Conservation (phyloP, 37 sponge, comb jelly and placozoan genomes). For the Tethya wilhelma region DNA sequence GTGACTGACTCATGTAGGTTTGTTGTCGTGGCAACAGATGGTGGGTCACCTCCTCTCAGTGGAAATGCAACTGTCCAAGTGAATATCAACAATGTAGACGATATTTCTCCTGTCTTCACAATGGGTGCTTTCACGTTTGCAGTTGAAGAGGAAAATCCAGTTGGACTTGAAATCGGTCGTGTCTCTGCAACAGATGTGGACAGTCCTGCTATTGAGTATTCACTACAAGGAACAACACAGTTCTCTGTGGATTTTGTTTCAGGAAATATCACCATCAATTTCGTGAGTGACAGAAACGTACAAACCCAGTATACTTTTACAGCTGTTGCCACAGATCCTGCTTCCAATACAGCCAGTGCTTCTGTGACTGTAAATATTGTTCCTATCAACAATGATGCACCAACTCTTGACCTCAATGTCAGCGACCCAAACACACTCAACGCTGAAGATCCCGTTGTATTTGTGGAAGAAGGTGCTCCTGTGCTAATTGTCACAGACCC, state of each 20-base stretch:
- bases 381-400: slow-evolving; percentile 69
- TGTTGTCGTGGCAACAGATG: slow-evolving; percentile 47
- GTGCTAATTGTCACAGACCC: slow-evolving; percentile 48
- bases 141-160: slow-evolving; percentile 57
- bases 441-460: slow-evolving; percentile 24
- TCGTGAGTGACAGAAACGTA: slow-evolving; percentile 24
- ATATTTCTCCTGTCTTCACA: slow-evolving; percentile 64
- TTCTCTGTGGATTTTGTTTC: slow-evolving; percentile 34
- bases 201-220: slow-evolving; percentile 18
- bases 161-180: slow-evolving; percentile 25
- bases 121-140: neutral
- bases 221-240: neutral
- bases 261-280: slow-evolving; percentile 53
- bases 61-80: slow-evolving; percentile 38
- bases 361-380: slow-evolving; percentile 36
- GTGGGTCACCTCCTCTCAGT: slow-evolving; percentile 27
- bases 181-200: slow-evolving; percentile 66
- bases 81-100: slow-evolving; percentile 51
- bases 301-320: slow-evolving; percentile 22
- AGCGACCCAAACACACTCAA: slow-evolving; percentile 24
- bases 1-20: neutral
- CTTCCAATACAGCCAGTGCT: slow-evolving; percentile 28
- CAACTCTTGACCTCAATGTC: slow-evolving; percentile 69
- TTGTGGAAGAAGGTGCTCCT: slow-evolving; percentile 47
- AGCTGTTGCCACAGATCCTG: slow-evolving; percentile 54